Evolutionary conservation across 2,113 vertebrate genomes (phyloP).

Genomic region (Phyllopteryx taeniolatus): DNA sequence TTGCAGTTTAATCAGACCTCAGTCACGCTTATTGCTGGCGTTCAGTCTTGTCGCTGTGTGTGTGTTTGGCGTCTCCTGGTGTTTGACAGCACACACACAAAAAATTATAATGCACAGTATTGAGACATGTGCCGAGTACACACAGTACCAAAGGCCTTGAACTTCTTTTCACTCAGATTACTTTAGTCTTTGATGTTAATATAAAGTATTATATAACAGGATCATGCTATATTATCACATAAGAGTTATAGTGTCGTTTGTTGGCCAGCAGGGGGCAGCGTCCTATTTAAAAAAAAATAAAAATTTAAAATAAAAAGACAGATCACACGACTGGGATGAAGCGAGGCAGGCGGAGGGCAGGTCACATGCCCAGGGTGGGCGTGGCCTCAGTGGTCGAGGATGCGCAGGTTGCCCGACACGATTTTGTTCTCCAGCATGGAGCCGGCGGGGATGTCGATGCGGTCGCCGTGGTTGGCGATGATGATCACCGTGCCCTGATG

Average conservation of each 20-base stretch:
- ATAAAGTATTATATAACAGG: not conserved
- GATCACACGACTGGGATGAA: conserved; percentile 20
- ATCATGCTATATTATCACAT: not conserved
- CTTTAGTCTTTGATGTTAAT: not conserved
- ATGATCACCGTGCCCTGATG: conserved; percentile 96
- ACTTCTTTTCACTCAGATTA: not conserved
- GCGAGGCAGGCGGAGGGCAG: conserved; percentile 4
- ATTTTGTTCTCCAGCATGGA: conserved; percentile 98
- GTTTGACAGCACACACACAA: not conserved
- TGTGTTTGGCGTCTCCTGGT: conserved; percentile 11
- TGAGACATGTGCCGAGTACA: not conserved
- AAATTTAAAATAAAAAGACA: not conserved
- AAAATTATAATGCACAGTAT: not conserved
- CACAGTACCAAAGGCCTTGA: conserved; percentile 19
- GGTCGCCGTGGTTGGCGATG: conserved; percentile 96
- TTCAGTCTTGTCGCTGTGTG: conserved; percentile 20
- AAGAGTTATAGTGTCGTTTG: not conserved
- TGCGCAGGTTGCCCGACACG: conserved; percentile 95
- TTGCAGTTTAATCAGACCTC: conserved; percentile 71
- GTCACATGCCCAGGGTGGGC: conserved; percentile 5
- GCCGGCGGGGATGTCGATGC: conserved; percentile 95
- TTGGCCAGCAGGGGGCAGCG: not conserved
- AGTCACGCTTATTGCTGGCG: conserved; percentile 67
- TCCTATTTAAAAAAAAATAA: not conserved
- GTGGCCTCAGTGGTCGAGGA: conserved; percentile 88